Conservation (phyloP, 2,888 invertebrate genomes). For the Willowsia nigromaculata region DNA sequence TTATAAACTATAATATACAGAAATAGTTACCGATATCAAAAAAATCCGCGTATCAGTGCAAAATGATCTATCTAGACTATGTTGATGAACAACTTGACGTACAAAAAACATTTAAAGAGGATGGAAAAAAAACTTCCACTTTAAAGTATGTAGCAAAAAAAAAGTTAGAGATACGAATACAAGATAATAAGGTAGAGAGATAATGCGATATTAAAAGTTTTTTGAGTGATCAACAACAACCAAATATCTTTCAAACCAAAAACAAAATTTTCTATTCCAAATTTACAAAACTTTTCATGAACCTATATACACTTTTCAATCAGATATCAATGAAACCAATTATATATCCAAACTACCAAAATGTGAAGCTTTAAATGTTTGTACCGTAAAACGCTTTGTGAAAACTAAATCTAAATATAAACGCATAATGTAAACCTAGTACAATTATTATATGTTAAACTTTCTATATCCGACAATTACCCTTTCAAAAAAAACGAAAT, state of each 20-base stretch:
- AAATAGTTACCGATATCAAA: background rate
- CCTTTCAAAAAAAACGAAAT: background rate
- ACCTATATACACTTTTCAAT: no score
- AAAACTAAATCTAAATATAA: no score
- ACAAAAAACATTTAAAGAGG: background rate
- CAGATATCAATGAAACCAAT: no score
- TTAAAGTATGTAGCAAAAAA: background rate
- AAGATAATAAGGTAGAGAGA: background rate
- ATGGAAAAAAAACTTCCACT: background rate
- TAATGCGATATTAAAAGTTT: background rate
- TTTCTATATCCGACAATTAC: background rate
- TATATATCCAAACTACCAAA: background rate
- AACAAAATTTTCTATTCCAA: no score
- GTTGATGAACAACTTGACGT: conserved; percentile 4
- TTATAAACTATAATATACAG: background rate
- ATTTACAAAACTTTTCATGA: no score
- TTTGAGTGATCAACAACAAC: background rate
- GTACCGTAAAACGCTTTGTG: no score
- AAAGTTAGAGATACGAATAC: background rate
- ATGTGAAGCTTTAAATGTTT: conserved; percentile 28
- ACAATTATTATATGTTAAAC: background rate
- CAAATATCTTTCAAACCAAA: background rate
- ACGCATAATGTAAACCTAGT: no score
- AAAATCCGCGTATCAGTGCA: background rate
- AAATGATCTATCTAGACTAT: background rate